Evolutionary conservation across 2,113 vertebrate genomes (phyloP), one percentile per base, ranked within the genome.

Genomic region (Gymnorhina tibicen): DNA sequence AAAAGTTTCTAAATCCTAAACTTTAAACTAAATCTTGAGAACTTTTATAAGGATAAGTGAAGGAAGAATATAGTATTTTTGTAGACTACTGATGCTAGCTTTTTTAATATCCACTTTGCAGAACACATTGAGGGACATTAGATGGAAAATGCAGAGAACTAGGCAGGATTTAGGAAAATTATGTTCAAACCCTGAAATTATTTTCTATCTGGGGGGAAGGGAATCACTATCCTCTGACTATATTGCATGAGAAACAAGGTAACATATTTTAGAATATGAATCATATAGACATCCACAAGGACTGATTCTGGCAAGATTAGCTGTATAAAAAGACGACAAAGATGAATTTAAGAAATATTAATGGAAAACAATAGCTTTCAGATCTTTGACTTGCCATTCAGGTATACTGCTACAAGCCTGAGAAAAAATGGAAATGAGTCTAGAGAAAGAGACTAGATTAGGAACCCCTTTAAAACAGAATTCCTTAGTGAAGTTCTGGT

Each of bases 191-290:
- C 16, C 69, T 62, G 9, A 90, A 95, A 90, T 50, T 32, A 4
- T 87, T 28, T 87, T 74, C 22, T 74, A 0, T 46, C 33, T 60
- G 24, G 1, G 15, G 7, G 17, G 3, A 46, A 56, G 14, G 10
- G 27, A 68, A 19, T 11, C 7, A 56, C 8, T 59, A 6, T 16
- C 2, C 4, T 74, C 33, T 77, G 27, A 66, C n/a, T 69, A 30
- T 39, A 87, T 24, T n/a, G 33, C 26, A 75, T 75, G 24, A 83
- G 33, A 97, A 96, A 96, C 35, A 28, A 91, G 37, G 19, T 42
- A 82, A 77, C 47, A 76, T 74, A 55, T 95, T 91, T 94, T 86
- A 76, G n/a, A 87, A 74, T 74, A 50, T 77, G 37, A 92, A 92
- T 96, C 68, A 89, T 20, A 19, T 50, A 89, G 24, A 11, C 53